Percentiles rank a stretch among this genome's conserved stretches.
These are phyloP conservation scores for Nematostella vectensis DNA, from an alignment of 92 coral and sea anemone genomes.

Conservation along the genomic window DNA sequence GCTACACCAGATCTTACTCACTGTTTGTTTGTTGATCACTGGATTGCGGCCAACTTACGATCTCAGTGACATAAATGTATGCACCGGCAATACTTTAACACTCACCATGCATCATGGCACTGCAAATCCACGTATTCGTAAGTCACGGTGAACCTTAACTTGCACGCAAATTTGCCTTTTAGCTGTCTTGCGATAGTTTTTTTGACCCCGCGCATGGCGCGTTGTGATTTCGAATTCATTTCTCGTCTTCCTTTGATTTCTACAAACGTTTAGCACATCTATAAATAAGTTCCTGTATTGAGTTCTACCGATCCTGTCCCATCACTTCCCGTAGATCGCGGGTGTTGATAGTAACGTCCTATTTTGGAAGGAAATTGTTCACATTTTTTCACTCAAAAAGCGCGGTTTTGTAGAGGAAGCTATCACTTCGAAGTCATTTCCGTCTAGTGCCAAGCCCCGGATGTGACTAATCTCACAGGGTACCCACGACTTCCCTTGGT, in stretches of 20 bases:
- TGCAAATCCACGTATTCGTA: slow-evolving; percentile 86
- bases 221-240: slow-evolving; percentile 10
- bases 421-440: too few species aligned
- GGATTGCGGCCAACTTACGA: too few species aligned
- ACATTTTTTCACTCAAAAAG: not conserved
- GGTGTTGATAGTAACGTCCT: not conserved
- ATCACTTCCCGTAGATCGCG: not conserved
- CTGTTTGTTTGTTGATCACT: too few species aligned
- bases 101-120: slow-evolving; percentile 67
- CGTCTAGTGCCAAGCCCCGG: slow-evolving; percentile 2
- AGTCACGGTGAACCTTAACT: slow-evolving; percentile 84
- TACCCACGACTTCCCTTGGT: not conserved
- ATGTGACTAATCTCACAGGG: slow-evolving; percentile 3
- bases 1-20: too few species aligned
- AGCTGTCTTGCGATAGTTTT: slow-evolving; percentile 58
- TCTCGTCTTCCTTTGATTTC: too few species aligned
- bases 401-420: not conserved
- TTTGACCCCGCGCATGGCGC: slow-evolving; percentile 52
- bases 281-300: not conserved
- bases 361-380: not conserved
- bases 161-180: slow-evolving; percentile 72
- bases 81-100: too few species aligned
- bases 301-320: not conserved
- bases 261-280: not conserved
- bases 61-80: too few species aligned